phyloP scores from a whole-genome alignment of 2,113 vertebrate species.

The Dascyllus trimaculatus region DNA sequence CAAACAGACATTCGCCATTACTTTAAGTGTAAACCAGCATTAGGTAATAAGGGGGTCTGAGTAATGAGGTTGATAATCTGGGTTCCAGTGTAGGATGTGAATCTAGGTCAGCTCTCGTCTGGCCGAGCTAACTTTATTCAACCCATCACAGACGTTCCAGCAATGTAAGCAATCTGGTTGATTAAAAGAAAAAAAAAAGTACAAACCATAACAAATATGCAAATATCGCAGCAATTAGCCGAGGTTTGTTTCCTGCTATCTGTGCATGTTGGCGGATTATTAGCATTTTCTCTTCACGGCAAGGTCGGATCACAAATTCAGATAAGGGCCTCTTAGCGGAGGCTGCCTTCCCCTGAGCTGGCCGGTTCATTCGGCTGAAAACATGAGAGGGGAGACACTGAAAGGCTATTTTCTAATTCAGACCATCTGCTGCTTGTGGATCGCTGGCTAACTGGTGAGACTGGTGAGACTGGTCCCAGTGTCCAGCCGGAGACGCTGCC shows the following conservation, averaged over 20 bases:
- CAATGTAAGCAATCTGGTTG: background rate
- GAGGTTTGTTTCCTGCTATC: slow-evolving; percentile 31
- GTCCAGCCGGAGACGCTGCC: slow-evolving; percentile 30
- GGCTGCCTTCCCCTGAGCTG: background rate
- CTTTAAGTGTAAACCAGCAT: slow-evolving; percentile 33
- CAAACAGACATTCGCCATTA: slow-evolving; percentile 36
- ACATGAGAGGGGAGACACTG: background rate
- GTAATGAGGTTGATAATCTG: slow-evolving; percentile 65
- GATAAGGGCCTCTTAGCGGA: slow-evolving; percentile 16
- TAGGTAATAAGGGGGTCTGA: slow-evolving; percentile 22
- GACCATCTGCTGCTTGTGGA: slow-evolving; percentile 63
- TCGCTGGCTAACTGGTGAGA: slow-evolving; percentile 26
- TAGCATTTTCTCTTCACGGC: slow-evolving; percentile 2
- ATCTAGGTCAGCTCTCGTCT: slow-evolving; percentile 62
- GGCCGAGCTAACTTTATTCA: slow-evolving; percentile 34
- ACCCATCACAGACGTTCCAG: slow-evolving; percentile 7
- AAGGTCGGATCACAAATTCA: slow-evolving; percentile 21
- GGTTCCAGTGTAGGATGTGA: slow-evolving; percentile 51
- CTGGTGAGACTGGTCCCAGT: slow-evolving; percentile 14
- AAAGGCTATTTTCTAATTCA: slow-evolving; percentile 43
- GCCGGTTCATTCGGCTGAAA: slow-evolving; percentile 10
- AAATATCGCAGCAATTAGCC: slow-evolving; percentile 10
- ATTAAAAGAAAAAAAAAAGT: background rate
- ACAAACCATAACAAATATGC: background rate
- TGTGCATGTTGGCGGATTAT: slow-evolving; percentile 6